A percentile compares a stretch with the other conserved stretches of the same genome.
Conservation (phyloP, 1,140 invertebrate genomes). For the Sitodiplosis mosellana region DNA sequence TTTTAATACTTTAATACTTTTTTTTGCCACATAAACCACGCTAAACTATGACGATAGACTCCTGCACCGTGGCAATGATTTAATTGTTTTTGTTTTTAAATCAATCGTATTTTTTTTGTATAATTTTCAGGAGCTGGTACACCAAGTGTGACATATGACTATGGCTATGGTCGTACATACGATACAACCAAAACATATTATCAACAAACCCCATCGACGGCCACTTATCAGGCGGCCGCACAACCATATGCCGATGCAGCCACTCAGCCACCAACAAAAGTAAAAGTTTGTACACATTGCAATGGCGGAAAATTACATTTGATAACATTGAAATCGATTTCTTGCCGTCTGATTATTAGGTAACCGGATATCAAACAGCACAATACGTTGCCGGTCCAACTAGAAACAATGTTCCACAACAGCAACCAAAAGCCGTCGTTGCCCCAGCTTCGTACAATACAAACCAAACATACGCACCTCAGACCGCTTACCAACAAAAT, state of each 20-base stretch:
- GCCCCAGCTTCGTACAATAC: conserved; percentile 25
- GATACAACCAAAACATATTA: conserved; percentile 46
- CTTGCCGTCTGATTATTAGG: conserved; percentile 20
- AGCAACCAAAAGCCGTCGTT: conserved; percentile 17
- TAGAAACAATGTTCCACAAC: conserved; percentile 14
- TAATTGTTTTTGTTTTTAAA: not conserved
- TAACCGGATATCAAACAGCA: conserved; percentile 21
- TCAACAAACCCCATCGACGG: conserved; percentile 37
- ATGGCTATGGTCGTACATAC: conserved; percentile 47
- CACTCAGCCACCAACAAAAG: conserved; percentile 5
- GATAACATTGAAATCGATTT: conserved; percentile 9
- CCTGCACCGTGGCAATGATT: too few relatives aligned
- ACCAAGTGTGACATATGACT: conserved; percentile 42
- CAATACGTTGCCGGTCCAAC: conserved; percentile 32
- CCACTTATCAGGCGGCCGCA: conserved; percentile 29
- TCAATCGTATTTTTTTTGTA: not conserved
- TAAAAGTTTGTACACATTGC: not conserved
- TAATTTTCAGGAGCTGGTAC: conserved; percentile 37
- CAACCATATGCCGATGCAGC: conserved; percentile 31
- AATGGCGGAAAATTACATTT: too few relatives aligned
- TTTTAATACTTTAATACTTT: too few relatives aligned
- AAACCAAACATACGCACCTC: conserved; percentile 25
- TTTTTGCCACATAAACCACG: too few relatives aligned
- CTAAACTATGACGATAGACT: too few relatives aligned
- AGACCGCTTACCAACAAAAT: conserved; percentile 19